Conservation (phyloP, 1,140 invertebrate species). For the Apocrypta bakeri region DNA sequence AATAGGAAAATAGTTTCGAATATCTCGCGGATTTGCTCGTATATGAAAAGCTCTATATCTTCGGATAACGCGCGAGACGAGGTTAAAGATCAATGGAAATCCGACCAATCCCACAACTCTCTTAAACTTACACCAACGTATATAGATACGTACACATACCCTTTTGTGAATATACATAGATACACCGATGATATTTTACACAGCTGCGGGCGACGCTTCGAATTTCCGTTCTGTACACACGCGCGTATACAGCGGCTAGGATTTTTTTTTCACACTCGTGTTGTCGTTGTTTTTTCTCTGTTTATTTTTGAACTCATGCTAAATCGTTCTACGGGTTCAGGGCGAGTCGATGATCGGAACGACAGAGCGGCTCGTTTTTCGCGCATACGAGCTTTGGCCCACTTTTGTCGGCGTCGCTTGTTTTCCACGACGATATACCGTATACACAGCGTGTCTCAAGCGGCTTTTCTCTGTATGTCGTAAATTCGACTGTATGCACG, state of each 20-base stretch:
- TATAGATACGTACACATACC: too few relatives aligned
- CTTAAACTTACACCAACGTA: too few relatives aligned
- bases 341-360: neutral
- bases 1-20: too few relatives aligned
- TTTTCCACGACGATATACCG: neutral
- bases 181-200: neutral
- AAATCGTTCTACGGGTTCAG: neutral
- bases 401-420: slow-evolving; percentile 30
- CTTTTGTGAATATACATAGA: too few relatives aligned
- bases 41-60: neutral
- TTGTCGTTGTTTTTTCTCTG: neutral
- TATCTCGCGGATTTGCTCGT: neutral
- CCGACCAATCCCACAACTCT: neutral
- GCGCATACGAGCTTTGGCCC: slow-evolving; percentile 8
- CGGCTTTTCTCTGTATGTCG: neutral
- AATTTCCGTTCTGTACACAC: too few relatives aligned
- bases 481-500: neutral
- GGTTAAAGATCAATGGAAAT: slow-evolving; percentile 27
- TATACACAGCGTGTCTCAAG: neutral
- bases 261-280: neutral
- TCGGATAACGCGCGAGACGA: neutral
- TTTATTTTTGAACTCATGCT: neutral
- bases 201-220: neutral
- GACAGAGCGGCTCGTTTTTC: slow-evolving; percentile 6
- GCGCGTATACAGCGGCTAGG: too few relatives aligned